These are phyloP conservation scores for Hyperoplus immaculatus DNA, from an alignment of 2,797 vertebrate genomes.

Conservation along the genomic window DNA sequence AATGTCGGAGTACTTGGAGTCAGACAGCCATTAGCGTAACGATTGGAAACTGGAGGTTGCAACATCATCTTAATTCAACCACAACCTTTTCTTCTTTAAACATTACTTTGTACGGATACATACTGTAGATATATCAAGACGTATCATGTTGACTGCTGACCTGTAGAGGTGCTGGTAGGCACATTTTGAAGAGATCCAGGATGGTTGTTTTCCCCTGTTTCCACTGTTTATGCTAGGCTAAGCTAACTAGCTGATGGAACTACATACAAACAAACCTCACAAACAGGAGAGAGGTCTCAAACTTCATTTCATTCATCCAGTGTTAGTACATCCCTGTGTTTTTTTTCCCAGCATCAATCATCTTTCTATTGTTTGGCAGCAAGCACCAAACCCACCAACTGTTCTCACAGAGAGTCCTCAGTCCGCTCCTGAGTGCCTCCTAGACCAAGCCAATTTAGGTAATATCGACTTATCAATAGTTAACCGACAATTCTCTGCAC, in stretches of 20 bases:
- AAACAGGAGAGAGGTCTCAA: neutral
- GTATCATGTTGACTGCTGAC: too few species aligned
- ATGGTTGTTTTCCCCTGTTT: neutral
- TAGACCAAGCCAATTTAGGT: slow-evolving; percentile 8
- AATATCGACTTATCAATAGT: slow-evolving; percentile 24
- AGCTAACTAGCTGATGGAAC: neutral
- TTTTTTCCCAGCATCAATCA: neutral
- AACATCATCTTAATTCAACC: neutral
- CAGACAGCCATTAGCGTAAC: neutral
- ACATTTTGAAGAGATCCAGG: neutral
- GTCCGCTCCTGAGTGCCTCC: neutral
- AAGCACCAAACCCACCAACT: neutral
- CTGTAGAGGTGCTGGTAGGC: neutral
- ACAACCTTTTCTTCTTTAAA: neutral
- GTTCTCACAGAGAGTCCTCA: neutral
- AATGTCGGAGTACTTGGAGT: neutral
- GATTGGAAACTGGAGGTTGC: neutral
- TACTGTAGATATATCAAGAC: neutral
- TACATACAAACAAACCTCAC: too few species aligned
- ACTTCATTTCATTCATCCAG: neutral
- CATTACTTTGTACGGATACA: neutral
- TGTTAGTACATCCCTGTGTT: neutral
- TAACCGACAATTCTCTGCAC: neutral
- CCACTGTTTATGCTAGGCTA: neutral
- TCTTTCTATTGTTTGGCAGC: neutral